phyloP scores from a whole-genome alignment of 2,888 invertebrate genomes.

The Rhagium mordax region DNA sequence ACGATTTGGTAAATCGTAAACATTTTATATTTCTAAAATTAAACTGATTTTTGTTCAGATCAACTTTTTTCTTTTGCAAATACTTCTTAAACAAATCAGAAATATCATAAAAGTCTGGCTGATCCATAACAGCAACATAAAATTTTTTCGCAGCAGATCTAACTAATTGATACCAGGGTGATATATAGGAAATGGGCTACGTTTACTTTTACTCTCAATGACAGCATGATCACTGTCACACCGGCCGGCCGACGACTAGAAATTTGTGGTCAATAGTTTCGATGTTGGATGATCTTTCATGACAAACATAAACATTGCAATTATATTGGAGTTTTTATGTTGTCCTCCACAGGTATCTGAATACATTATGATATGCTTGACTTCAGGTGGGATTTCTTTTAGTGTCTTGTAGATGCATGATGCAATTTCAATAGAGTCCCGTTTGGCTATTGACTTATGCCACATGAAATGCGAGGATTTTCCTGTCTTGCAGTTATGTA shows the following conservation, averaged over 20 bases:
- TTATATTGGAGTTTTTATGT: not conserved
- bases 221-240: slow-evolving; percentile 49
- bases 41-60: too few species aligned
- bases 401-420: not conserved
- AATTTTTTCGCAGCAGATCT: too few species aligned
- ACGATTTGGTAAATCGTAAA: too few species aligned
- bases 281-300: not conserved
- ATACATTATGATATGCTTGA: not conserved
- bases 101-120: too few species aligned
- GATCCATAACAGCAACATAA: too few species aligned
- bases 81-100: too few species aligned
- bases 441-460: not conserved
- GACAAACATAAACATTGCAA: not conserved
- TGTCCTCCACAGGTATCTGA: not conserved
- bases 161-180: slow-evolving; percentile 31
- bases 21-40: too few species aligned
- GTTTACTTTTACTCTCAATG: slow-evolving; percentile 40
- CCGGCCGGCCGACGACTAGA: slow-evolving; percentile 47
- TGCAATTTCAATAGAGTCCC: not conserved
- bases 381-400: not conserved
- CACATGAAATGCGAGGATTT: too few species aligned
- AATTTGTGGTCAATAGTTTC: slow-evolving; percentile 52
- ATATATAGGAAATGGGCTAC: slow-evolving; percentile 9
- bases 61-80: too few species aligned
- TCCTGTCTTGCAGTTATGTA: too few species aligned